phyloP scores from a whole-genome alignment of 2,113 vertebrate genomes.

The Rhadina sibilatrix region DNA sequence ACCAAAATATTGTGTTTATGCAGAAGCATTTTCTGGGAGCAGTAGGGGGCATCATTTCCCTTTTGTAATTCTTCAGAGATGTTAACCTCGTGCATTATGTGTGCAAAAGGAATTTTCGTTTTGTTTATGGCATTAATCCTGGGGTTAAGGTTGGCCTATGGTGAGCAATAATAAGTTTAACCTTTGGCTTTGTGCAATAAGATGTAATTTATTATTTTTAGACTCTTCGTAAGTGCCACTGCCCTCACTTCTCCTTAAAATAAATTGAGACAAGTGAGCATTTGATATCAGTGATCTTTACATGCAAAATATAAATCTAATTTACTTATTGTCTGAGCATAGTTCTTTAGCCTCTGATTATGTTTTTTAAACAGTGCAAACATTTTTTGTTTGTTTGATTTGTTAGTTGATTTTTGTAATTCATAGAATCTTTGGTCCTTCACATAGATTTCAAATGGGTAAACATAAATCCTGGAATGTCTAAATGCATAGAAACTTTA shows the following conservation, averaged over 20 bases:
- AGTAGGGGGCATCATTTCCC: conserved; percentile 74
- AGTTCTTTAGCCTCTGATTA: not conserved
- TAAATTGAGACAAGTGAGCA: conserved; percentile 12
- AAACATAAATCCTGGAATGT: not conserved
- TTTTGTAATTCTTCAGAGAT: conserved; percentile 69
- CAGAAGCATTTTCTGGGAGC: conserved; percentile 3
- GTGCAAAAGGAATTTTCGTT: conserved; percentile 33
- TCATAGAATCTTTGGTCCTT: not conserved
- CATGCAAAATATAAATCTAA: not conserved
- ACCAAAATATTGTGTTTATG: not conserved
- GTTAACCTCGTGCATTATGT: not conserved
- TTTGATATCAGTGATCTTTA: not conserved
- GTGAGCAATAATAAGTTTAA: conserved; percentile 73
- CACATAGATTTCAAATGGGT: not conserved
- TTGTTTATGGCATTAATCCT: conserved; percentile 72
- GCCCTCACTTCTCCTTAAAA: conserved; percentile 29
- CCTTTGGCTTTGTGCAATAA: conserved; percentile 65
- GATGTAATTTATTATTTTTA: conserved; percentile 66
- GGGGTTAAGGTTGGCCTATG: conserved; percentile 67
- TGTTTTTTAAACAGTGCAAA: not conserved
- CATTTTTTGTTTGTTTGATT: not conserved
- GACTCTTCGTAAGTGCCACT: conserved; percentile 24
- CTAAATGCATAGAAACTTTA: not conserved
- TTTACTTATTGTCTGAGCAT: not conserved
- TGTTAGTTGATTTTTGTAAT: not conserved